Base-by-base conservation (phyloP, 2,888 invertebrate genomes). In the Trissoscelio sp. region DNA sequence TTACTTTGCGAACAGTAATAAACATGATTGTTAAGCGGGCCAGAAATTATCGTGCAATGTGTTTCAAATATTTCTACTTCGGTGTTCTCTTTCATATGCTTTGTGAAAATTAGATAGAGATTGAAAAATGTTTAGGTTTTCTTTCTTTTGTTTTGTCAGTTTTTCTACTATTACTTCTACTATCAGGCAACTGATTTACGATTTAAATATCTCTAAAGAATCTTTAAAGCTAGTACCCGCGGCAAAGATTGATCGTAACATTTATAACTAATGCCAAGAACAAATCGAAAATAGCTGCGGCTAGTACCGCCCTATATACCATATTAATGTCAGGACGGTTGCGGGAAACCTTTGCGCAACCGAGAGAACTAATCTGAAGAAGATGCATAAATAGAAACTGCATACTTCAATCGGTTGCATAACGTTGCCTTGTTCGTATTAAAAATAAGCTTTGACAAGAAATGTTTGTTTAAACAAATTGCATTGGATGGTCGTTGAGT, bases 261-360 rank as follows among this genome's bases (percentile, higher is more conserved):
- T 72, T 72, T 60, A 72, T 58, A 20, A 60, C 60, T 58, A 53
- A 60, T 75, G 48, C 67, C 67, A 77, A 69, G 67, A 60, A 44
- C 60, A 42, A 51, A 77, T 67, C 77, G 57, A 64, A 64, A 57
- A 46, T 51, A 57, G 37, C 31, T 60, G 46, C 37, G 31, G 14
- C 28, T 2, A 57, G 72, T 53, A 22, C 66, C 67, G 79, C 72
- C 72, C 66, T 66, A 66, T 73, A 60, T 79, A 73, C 55, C 60
- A 53, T 79, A 79, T 67, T 79, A 67, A 79, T 79, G 79, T 79
- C 79, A 79, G 58, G 53, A 66, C 53, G 66, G 72, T 66, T 79
- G 79, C 72, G 66, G 79, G 58, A 72, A 79, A 79, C 39, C 57
- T 79, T 79, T 79, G 79, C 79, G 79, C 64, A 79, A 79, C 31